Evolutionary conservation across 2,797 vertebrate species (phyloP).

Genomic region (Eulemur rubriventer): DNA sequence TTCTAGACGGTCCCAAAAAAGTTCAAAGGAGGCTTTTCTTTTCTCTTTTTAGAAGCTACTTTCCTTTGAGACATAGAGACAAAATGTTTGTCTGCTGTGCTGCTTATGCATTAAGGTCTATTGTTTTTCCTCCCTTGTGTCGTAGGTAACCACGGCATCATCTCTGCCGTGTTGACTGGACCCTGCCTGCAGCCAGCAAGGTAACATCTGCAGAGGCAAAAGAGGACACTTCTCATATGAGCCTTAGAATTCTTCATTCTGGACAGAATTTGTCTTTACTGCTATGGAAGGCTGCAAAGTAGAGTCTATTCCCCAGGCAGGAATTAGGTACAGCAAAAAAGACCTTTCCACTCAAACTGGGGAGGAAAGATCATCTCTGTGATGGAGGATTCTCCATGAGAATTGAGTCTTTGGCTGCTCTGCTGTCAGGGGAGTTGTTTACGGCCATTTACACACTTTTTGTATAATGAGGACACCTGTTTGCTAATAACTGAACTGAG

Average conservation of each 20-base stretch:
- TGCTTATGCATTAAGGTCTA: not conserved
- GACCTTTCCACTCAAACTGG: not conserved
- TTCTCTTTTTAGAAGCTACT: not conserved
- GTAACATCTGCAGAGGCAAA: not conserved
- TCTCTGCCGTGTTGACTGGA: rapidly evolving
- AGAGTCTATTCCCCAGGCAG: not conserved
- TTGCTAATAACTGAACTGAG: conserved; percentile 42
- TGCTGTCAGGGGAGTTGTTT: not conserved
- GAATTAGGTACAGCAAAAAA: not conserved
- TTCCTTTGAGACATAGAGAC: conserved; percentile 19
- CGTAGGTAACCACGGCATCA: rapidly evolving
- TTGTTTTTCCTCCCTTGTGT: not conserved
- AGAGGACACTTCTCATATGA: not conserved
- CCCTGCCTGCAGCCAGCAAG: not conserved
- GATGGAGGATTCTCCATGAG: not conserved
- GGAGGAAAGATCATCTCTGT: not conserved
- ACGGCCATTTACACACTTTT: not conserved
- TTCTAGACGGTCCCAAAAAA: not conserved
- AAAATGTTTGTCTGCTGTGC: not conserved
- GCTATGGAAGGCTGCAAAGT: not conserved
- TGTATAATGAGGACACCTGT: conserved; percentile 47
- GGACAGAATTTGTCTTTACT: not conserved
- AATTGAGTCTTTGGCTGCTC: not conserved
- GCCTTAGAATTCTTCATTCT: not conserved
- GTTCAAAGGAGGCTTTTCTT: conserved; percentile 17